Conservation (phyloP, 2,113 vertebrate genomes). For the Ochotona curzoniae region DNA sequence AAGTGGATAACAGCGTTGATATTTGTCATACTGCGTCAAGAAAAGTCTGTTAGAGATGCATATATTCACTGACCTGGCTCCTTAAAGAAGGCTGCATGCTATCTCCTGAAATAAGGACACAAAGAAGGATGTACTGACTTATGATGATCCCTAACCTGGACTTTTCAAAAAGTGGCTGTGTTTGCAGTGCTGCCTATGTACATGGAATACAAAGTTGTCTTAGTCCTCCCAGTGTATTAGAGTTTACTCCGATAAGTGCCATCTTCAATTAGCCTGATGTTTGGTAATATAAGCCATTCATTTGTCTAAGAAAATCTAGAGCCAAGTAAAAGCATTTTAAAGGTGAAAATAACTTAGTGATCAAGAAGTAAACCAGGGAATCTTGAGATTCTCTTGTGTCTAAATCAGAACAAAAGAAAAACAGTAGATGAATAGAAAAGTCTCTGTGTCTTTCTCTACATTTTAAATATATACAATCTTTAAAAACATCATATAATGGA, state of each 20-base stretch:
- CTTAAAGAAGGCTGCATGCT: not conserved
- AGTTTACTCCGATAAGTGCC: not conserved
- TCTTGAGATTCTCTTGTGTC: not conserved
- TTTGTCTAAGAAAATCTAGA: not conserved
- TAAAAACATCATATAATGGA: too few species aligned
- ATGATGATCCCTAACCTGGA: not conserved
- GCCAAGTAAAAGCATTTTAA: not conserved
- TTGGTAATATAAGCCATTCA: not conserved
- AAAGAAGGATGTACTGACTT: not conserved
- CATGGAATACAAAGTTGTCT: not conserved
- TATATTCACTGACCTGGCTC: not conserved
- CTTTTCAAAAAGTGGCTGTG: not conserved
- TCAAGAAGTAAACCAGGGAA: not conserved
- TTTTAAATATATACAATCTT: too few species aligned
- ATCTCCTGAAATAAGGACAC: constrained; percentile 13
- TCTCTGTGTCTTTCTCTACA: too few species aligned
- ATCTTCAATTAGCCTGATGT: not conserved
- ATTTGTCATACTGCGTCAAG: constrained; percentile 45
- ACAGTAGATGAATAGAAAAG: not conserved
- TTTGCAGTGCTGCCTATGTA: not conserved
- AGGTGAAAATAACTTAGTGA: constrained; percentile 8
- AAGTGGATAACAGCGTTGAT: not conserved
- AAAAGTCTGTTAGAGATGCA: not conserved
- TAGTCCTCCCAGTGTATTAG: not conserved
- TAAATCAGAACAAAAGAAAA: not conserved